Conservation (phyloP, 2,113 vertebrate genomes). For the Pao palembangensis region DNA sequence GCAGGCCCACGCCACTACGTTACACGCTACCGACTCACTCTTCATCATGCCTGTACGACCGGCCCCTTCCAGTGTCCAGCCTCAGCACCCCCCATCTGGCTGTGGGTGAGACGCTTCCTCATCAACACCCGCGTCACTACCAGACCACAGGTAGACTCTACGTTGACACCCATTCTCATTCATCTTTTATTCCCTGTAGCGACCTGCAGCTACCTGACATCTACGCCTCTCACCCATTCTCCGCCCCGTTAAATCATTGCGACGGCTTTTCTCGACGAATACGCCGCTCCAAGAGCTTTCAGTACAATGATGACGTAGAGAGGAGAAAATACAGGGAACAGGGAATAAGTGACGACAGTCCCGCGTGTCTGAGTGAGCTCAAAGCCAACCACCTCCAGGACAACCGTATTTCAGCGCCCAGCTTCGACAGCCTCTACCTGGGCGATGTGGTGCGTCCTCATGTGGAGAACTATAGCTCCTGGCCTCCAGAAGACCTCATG, state of each 20-base stretch:
- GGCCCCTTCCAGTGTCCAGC: conserved; percentile 72
- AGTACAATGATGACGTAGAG: conserved; percentile 52
- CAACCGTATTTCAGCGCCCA: conserved; percentile 65
- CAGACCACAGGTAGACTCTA: conserved; percentile 65
- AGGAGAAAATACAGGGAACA: conserved; percentile 46
- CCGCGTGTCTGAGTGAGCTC: conserved; percentile 48
- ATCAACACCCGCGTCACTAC: conserved; percentile 61
- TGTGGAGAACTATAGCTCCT: conserved; percentile 74
- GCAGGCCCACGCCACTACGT: conserved; percentile 70
- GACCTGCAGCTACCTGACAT: conserved; percentile 77
- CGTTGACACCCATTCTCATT: conserved; percentile 65
- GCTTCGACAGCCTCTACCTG: conserved; percentile 70
- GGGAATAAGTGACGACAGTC: conserved; percentile 47
- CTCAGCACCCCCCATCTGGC: conserved; percentile 74
- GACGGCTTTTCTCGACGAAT: conserved; percentile 57
- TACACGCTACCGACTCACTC: conserved; percentile 77
- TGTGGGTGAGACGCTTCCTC: conserved; percentile 61
- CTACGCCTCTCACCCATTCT: conserved; percentile 66
- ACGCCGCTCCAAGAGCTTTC: conserved; percentile 67
- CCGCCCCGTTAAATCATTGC: conserved; percentile 63
- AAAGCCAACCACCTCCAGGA: conserved; percentile 71
- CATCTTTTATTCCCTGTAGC: conserved; percentile 61
- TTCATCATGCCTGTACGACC: conserved; percentile 72
- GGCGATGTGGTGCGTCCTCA: conserved; percentile 48
- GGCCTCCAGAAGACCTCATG: conserved; percentile 72